Evolutionary conservation across 1,140 invertebrate genomes (phyloP).

Genomic region (Apolygus lucorum): DNA sequence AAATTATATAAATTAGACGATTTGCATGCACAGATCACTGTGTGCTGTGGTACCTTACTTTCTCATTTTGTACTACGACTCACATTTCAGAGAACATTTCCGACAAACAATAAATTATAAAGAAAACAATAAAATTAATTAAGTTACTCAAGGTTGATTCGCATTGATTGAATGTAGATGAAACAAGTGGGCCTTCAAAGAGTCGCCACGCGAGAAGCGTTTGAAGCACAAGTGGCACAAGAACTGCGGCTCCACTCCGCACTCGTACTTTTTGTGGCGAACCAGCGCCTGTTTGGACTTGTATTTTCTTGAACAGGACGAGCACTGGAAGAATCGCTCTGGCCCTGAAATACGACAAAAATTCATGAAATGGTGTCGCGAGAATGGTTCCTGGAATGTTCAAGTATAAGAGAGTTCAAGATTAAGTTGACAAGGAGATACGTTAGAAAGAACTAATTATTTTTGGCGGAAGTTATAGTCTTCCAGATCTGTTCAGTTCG

Average conservation of each 20-base stretch:
- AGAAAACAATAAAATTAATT: no score
- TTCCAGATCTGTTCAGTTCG: not conserved
- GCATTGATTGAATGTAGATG: not conserved
- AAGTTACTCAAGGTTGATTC: no score
- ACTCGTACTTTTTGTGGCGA: slow-evolving; percentile 44
- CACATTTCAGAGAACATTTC: no score
- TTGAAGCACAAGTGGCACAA: slow-evolving; percentile 41
- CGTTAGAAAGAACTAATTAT: not conserved
- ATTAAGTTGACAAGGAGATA: not conserved
- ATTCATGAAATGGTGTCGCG: no score
- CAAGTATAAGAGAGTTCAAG: not conserved
- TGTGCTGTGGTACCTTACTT: no score
- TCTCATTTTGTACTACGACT: no score
- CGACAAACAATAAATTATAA: not conserved
- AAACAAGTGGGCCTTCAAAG: not conserved
- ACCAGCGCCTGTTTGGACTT: slow-evolving; percentile 30
- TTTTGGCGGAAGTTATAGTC: not conserved
- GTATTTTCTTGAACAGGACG: slow-evolving; percentile 37
- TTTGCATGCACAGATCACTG: no score
- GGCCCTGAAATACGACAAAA: no score
- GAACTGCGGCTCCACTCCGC: slow-evolving; percentile 42
- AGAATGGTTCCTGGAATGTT: no score
- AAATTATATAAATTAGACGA: no score
- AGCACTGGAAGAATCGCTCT: slow-evolving; percentile 1
- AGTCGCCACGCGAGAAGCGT: slow-evolving; percentile 3